Conservation (phyloP, 2,113 vertebrate genomes). For the Emberiza fucata region DNA sequence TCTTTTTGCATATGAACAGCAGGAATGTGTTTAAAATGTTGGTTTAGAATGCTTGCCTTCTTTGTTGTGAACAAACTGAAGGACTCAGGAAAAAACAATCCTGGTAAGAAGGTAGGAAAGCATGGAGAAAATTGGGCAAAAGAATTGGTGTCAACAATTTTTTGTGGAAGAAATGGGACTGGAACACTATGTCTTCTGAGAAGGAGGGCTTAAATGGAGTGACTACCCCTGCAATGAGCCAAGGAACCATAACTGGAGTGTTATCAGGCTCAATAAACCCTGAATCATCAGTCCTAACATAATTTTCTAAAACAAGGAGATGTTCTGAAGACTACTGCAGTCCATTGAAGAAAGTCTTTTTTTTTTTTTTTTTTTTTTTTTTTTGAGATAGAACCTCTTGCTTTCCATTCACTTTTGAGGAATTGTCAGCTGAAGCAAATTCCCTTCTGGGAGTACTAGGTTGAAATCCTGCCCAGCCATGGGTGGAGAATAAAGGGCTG, state of each 20-base stretch:
- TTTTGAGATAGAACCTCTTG: not conserved
- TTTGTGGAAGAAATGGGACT: not conserved
- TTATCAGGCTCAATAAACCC: not conserved
- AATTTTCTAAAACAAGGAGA: not conserved
- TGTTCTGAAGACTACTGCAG: fast-evolving
- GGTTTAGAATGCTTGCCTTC: not conserved
- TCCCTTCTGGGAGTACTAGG: not conserved
- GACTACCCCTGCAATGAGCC: not conserved
- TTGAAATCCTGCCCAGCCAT: not conserved
- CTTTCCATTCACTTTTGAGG: not conserved
- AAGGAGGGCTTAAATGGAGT: not conserved
- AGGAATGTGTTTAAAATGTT: not conserved
- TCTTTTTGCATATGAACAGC: conserved; percentile 30
- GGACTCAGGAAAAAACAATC: not conserved
- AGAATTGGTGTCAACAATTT: not conserved
- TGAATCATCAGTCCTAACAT: not conserved
- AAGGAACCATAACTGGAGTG: not conserved
- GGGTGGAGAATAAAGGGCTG: not conserved
- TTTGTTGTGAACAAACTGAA: not conserved
- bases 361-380: not conserved
- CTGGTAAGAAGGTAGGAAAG: not conserved
- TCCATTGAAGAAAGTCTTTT: not conserved
- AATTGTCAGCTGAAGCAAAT: not conserved
- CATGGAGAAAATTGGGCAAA: not conserved
- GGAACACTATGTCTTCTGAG: not conserved